Percentiles rank a stretch among this genome's conserved stretches.
Evolutionary conservation across 2,797 vertebrate species (phyloP).

Genomic region (Cyclopterus lumpus): DNA sequence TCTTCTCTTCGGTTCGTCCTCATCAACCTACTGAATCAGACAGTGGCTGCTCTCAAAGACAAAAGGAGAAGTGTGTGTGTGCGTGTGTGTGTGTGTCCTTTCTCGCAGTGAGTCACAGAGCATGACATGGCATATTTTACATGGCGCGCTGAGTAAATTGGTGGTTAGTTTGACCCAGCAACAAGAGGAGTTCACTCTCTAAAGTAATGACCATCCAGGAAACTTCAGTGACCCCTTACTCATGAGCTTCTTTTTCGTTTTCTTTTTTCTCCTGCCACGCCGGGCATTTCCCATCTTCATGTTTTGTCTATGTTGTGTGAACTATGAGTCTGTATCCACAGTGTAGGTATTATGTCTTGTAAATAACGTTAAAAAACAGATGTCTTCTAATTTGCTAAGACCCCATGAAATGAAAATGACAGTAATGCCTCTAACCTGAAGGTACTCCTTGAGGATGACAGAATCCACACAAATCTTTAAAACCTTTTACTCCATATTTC

Average conservation of each 20-base stretch:
- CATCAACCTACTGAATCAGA: conserved; percentile 61
- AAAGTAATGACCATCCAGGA: conserved; percentile 29
- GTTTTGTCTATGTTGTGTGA: conserved; percentile 43
- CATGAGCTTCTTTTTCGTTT: not conserved
- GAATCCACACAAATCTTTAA: conserved; percentile 27
- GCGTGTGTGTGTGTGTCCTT: conserved; percentile 47
- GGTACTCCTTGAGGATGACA: conserved; percentile 6
- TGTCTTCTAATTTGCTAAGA: conserved; percentile 19
- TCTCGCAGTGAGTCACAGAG: conserved; percentile 60
- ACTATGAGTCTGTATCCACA: conserved; percentile 72
- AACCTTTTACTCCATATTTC: not conserved
- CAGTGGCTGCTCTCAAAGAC: conserved; percentile 65
- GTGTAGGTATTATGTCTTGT: conserved; percentile 68
- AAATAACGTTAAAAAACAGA: conserved; percentile 30
- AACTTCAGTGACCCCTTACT: conserved; percentile 22
- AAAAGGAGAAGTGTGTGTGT: conserved; percentile 34
- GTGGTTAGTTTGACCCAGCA: conserved; percentile 31
- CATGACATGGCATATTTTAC: conserved; percentile 79
- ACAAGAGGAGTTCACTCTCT: conserved; percentile 30
- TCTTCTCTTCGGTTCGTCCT: conserved; percentile 52
- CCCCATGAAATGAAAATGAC: conserved; percentile 37
- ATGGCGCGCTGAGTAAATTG: conserved; percentile 53
- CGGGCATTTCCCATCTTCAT: conserved; percentile 19
- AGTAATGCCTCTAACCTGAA: conserved; percentile 7
- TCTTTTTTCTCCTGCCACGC: conserved; percentile 12